These are phyloP conservation scores for Rhyacophila brunnea DNA, from an alignment of 1,140 invertebrate species.

Conservation along the genomic window DNA sequence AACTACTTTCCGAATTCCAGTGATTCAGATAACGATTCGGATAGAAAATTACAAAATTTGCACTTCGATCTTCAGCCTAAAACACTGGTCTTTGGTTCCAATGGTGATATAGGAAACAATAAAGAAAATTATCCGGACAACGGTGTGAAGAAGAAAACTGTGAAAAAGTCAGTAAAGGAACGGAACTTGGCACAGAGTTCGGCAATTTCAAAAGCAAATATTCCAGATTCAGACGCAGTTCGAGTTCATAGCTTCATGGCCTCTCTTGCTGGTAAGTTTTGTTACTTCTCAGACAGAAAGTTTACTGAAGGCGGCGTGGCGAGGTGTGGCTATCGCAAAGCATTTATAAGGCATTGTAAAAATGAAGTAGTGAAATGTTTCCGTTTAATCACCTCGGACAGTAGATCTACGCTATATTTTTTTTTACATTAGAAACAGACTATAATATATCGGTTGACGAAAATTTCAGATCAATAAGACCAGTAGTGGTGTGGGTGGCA, in stretches of 20 bases:
- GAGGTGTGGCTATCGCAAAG: too few species aligned
- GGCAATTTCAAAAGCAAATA: neutral
- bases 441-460: too few species aligned
- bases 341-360: too few species aligned
- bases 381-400: too few species aligned
- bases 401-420: too few species aligned
- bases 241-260: slow-evolving; percentile 29
- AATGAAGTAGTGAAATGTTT: too few species aligned
- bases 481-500: too few species aligned
- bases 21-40: slow-evolving; percentile 3
- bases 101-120: neutral
- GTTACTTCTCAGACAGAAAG: slow-evolving; percentile 1
- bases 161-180: slow-evolving; percentile 1
- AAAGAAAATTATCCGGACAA: neutral
- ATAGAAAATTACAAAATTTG: too few species aligned
- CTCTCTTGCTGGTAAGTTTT: slow-evolving; percentile 22
- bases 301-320: slow-evolving; percentile 1
- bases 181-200: neutral
- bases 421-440: too few species aligned
- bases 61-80: neutral
- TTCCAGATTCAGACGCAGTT: slow-evolving; percentile 4
- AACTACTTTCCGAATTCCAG: neutral
- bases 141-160: neutral
- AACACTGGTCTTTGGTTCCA: neutral
- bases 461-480: too few species aligned